Evolutionary conservation across 2,888 invertebrate genomes (phyloP), one percentile per base, ranked within the genome.

Genomic region (Protophormia terraenovae): DNA sequence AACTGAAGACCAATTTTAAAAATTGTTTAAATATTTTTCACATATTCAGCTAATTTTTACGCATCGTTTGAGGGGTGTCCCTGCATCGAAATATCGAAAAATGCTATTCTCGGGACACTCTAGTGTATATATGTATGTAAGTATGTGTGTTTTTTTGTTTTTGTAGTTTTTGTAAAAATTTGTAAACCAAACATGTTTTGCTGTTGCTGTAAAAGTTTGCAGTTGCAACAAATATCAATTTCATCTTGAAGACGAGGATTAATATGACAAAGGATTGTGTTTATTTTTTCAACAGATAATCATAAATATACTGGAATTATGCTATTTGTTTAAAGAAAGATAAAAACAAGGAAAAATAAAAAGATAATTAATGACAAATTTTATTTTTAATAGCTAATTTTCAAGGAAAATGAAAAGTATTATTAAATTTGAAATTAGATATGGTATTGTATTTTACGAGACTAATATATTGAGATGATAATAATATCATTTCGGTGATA

Each of bases 191-290:
- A 62, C 75, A 84, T 79, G 79, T 75, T 69, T 75, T 83, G 32
- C 22, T 75, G 45, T 64, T 64, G 64, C 45, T 64, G 58, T 50
- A 66, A 72, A 50, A 77, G 27, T 72, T 77, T 72, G 47, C 38
- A 47, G 55, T 32, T 58, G 45, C 75, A 79, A 76, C 16, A 79
- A 64, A 82, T 82, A 82, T 82, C 60, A 82, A 82, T 82, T 82
- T 76, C 32, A 41, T 32, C 24, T 55, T 76, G 60, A 62, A 45
- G 53, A 53, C 53, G 53, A 19, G 62, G 41, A 69, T 76, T 82
- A 82, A 76, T 75, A 29, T 24, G 32, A 35, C 64, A 75, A 69
- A 22, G 58, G 45, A 22, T 79, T 79, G 50, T 64, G n/a, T 79
- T 62, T 19, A 29, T 62, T 62, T 32, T 53, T 19, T 22, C 58